Evolutionary conservation across 2,888 invertebrate genomes (phyloP), one percentile per base, ranked within the genome.

Genomic region (Branchipolynoe longqiensis): DNA sequence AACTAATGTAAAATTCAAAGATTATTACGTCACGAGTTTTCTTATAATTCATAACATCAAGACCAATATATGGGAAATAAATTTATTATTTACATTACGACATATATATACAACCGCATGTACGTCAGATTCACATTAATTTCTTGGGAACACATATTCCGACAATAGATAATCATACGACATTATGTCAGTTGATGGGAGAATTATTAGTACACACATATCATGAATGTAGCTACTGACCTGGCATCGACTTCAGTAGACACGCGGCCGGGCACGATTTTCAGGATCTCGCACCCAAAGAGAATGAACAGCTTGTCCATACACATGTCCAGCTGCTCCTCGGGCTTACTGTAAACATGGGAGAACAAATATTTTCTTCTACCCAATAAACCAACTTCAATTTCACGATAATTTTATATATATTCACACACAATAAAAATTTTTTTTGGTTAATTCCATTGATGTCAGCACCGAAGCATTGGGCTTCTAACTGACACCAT

Each of bases 221-320:
- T 56, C n/a, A 14, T 56, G 1, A 25, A n/a, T n/a, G n/a, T 31
- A 3, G 14, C 22, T 36, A 40, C 87, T 89, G 91, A 97, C 97
- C 97, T 96, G 54, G 98, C 98, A 95, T 99, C 98, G 74, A 99
- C 97, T 95, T 99, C 99, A 48, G 98, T 98, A 1, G 98, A 98
- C 0, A 99, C 98, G 89, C 99, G 95, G 12, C 99, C 99, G 22
- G 99, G 99, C 88, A 99, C 96, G 89, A 99, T 97, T 94, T 98
- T 98, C 81, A 99, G 95, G 91, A 99, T 99, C 95, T 99, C 99
- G 92, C 96, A 95, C 58, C 99, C 99, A 94, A 99, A 99, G 48
- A 98, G 94, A 0, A 99, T 98, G 94, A 97, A 98, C 36, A 99
- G 95, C 95, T 97, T 97, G 93, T 99, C 99, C 94, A 98, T 96